These are phyloP conservation scores for Eulemur rubriventer DNA, from an alignment of 2,797 vertebrate species.

Conservation along the genomic window DNA sequence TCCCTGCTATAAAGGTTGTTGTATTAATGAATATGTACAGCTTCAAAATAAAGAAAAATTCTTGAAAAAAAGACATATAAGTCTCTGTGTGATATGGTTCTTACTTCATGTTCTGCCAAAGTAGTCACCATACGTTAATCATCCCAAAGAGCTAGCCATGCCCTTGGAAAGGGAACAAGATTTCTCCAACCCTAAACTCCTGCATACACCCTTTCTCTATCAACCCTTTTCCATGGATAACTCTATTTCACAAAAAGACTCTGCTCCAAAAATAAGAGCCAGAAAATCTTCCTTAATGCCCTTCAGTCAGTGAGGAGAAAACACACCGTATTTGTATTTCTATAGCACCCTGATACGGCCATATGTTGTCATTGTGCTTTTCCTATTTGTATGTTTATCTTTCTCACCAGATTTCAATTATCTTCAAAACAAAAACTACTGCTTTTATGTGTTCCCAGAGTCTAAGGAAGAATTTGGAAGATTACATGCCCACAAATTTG, in stretches of 20 bases:
- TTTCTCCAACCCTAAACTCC: not conserved
- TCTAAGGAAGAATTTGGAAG: not conserved
- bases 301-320: not conserved
- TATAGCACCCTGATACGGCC: not conserved
- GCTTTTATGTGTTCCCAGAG: not conserved
- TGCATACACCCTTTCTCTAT: fast-evolving
- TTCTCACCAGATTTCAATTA: not conserved
- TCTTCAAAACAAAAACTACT: not conserved
- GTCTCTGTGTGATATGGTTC: not conserved
- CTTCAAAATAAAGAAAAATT: not conserved
- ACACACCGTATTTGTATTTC: not conserved
- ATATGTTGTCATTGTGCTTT: not conserved
- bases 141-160: not conserved
- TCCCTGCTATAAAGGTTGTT: not conserved
- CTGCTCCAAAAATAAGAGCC: not conserved
- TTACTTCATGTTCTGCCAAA: not conserved
- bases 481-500: not conserved
- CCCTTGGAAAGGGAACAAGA: not conserved
- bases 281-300: not conserved
- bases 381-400: not conserved
- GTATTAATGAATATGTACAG: not conserved
- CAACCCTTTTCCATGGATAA: not conserved
- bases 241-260: not conserved
- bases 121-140: not conserved
- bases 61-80: not conserved